phyloP scores from a whole-genome alignment of 2,888 invertebrate genomes.

The Exocentrus adspersus region DNA sequence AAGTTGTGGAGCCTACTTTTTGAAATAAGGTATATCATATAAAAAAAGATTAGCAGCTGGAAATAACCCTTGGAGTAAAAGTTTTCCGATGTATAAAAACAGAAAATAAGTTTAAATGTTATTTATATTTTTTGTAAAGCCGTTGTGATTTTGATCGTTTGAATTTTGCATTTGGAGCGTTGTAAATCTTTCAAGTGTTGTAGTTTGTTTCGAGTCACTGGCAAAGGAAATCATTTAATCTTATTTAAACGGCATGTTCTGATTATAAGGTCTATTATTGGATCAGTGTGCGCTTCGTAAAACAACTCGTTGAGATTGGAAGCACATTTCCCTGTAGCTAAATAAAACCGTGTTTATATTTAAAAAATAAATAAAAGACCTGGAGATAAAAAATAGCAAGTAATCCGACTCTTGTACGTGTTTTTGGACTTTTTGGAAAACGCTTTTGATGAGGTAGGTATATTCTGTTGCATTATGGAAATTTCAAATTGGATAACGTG shows the following conservation, averaged over 20 bases:
- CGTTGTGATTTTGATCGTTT: neutral
- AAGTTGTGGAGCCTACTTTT: no score
- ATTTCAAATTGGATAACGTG: no score
- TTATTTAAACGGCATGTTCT: neutral
- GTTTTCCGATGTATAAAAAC: no score
- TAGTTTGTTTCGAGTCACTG: neutral
- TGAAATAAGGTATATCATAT: no score
- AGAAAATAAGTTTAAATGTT: no score
- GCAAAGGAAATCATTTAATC: neutral
- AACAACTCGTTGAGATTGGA: neutral
- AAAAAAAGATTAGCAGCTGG: no score
- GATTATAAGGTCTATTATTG: constrained; percentile 13
- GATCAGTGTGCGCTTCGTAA: neutral
- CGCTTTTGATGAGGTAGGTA: no score
- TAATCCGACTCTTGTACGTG: neutral
- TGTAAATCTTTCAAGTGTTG: neutral
- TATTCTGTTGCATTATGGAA: no score
- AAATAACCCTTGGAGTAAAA: no score
- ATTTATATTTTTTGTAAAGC: no score
- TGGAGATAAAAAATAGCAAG: neutral
- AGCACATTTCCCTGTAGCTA: neutral
- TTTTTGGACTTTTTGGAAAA: neutral
- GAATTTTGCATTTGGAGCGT: neutral
- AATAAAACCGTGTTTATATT: constrained; percentile 18
- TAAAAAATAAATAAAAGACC: neutral